Evolutionary conservation across 1,140 invertebrate genomes (phyloP), one percentile per base, ranked within the genome.

Genomic region (Muscidifurax raptorellus): DNA sequence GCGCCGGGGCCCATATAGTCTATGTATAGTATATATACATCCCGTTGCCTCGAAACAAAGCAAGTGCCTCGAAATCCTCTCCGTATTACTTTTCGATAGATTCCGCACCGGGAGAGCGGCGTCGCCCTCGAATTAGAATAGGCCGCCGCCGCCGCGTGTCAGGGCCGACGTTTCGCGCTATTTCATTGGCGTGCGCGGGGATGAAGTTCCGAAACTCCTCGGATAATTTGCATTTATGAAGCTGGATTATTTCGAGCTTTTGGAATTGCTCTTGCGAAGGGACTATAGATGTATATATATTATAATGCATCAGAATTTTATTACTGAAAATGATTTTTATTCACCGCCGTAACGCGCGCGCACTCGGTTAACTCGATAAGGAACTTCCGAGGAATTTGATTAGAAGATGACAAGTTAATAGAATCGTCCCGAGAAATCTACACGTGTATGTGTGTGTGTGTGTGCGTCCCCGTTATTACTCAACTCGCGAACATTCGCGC

Each of bases 31-130:
- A 28, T 2, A 12, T 85, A 22, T 13, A 15, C 72, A 69, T 88
- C 87, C 85, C 81, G 74, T 66, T 80, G 52, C 66, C 44, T 66
- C 88, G 86, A 89, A 86, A 91, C 90, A 91, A 91, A 91, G 90
- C 90, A 88, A 90, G 86, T 88, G 83, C 87, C 87, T 87, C 75
- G 86, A 87, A 89, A 90, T 90, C 87, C 89, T 88, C 88, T 87
- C 88, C 85, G 88, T 89, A 90, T 90, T 89, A 90, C 89, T 90
- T 90, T 89, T 87, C 88, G 86, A 90, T 90, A 86, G 87, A 86
- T 81, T 69, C 52, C 52, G n/a, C n/a, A 27, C 44, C 77, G 77
- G 9, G 59, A 36, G 7, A 9, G 10, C 40, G 47, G 13, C 52
- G 32, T 52, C 64, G 66, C 75, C 66, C 64, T 78, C 66, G 82